These are phyloP conservation scores for Reticulitermes lucifugus DNA, from an alignment of 2,888 invertebrate genomes.

Conservation along the genomic window DNA sequence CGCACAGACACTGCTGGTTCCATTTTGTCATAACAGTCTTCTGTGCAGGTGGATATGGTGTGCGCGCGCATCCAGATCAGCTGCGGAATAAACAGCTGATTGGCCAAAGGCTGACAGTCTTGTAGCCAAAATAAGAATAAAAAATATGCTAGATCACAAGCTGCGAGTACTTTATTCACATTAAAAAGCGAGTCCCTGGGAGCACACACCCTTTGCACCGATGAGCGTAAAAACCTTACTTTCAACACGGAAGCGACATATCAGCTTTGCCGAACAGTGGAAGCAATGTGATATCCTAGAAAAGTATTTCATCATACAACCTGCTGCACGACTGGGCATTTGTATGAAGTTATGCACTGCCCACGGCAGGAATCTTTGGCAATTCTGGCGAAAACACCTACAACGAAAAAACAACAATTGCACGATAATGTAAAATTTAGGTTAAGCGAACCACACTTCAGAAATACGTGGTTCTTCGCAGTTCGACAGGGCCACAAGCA, in stretches of 20 bases:
- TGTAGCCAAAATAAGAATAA: conserved; percentile 30
- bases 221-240: neutral
- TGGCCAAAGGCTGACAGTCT: conserved; percentile 37
- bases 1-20: conserved; percentile 21
- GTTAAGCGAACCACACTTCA: too few species aligned
- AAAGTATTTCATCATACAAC: too few species aligned
- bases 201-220: conserved; percentile 13
- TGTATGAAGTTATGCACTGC: too few species aligned
- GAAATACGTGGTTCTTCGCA: too few species aligned
- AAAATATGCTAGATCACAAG: conserved; percentile 21
- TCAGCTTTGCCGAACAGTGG: neutral
- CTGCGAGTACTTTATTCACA: neutral
- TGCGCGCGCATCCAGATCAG: conserved; percentile 37
- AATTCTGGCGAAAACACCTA: too few species aligned
- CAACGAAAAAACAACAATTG: too few species aligned
- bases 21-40: conserved; percentile 26
- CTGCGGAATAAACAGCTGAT: conserved; percentile 43
- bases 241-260: neutral
- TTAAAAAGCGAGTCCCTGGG: conserved; percentile 22
- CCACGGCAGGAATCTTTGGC: too few species aligned
- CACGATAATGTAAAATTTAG: too few species aligned
- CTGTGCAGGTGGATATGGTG: neutral
- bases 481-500: too few species aligned
- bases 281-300: neutral
- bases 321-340: too few species aligned